Evolutionary conservation across 1,140 invertebrate genomes (phyloP).

Genomic region (Chelonus insularis): DNA sequence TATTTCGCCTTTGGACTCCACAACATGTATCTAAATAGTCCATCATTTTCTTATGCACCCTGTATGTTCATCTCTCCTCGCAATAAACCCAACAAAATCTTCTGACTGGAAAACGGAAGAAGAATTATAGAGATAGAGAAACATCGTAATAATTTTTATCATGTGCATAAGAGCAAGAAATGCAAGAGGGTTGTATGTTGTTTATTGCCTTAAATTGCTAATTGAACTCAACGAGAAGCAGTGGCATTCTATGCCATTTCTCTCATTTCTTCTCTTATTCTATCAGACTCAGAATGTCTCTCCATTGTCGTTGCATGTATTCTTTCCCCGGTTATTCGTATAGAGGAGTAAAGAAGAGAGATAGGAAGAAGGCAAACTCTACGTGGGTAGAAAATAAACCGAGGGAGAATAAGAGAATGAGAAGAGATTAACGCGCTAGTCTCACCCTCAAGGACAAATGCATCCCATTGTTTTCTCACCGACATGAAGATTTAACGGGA

Average conservation of each 20-base stretch:
- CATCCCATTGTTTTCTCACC: constrained; percentile 36
- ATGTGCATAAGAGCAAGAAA: not conserved
- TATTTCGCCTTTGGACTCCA: not conserved
- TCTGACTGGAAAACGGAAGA: too few species aligned
- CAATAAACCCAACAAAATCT: too few species aligned
- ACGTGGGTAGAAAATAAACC: constrained; percentile 25
- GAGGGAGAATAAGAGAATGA: constrained; percentile 23
- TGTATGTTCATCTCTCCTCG: too few species aligned
- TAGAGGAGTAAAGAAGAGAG: not conserved
- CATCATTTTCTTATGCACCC: too few species aligned
- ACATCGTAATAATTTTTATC: constrained; percentile 27
- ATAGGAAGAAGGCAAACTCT: not conserved
- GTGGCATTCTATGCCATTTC: constrained; percentile 5
- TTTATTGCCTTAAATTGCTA: constrained; percentile 56
- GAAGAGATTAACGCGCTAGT: constrained; percentile 36
- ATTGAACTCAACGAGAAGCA: constrained; percentile 41
- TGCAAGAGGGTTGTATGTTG: constrained; percentile 23
- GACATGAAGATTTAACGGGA: constrained; percentile 34
- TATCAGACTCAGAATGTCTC: not conserved
- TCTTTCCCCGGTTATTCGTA: constrained; percentile 1
- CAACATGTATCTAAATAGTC: too few species aligned
- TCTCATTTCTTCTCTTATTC: constrained; percentile 1
- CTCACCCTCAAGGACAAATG: constrained; percentile 34
- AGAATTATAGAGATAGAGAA: too few species aligned
- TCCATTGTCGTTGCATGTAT: not conserved